These are phyloP conservation scores for Amblyopsis rosae DNA, from an alignment of 2,113 vertebrate genomes.

Conservation along the genomic window DNA sequence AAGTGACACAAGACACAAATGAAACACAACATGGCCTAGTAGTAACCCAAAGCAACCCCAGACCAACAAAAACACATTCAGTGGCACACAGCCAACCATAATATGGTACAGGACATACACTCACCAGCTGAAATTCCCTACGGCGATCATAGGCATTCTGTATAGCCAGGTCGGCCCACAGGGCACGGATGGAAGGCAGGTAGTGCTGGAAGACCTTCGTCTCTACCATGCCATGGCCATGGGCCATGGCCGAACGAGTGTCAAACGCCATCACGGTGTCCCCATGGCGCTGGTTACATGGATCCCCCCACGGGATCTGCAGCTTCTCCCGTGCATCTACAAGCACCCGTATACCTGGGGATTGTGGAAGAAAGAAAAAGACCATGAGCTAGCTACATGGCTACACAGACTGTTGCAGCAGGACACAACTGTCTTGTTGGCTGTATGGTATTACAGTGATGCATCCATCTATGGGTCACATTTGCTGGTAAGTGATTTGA, in stretches of 20 bases:
- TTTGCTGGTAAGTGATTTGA: too few relatives aligned
- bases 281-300: slow-evolving; percentile 84
- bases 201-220: slow-evolving; percentile 83
- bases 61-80: too few relatives aligned
- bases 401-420: too few relatives aligned
- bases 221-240: slow-evolving; percentile 87
- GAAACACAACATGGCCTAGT: too few relatives aligned
- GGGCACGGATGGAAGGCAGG: slow-evolving; percentile 82
- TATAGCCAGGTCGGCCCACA: slow-evolving; percentile 91
- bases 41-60: too few relatives aligned
- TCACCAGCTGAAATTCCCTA: slow-evolving; percentile 96
- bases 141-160: slow-evolving; percentile 94
- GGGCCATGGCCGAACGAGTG: slow-evolving; percentile 80
- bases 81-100: not conserved
- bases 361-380: not conserved
- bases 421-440: too few relatives aligned
- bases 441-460: too few relatives aligned
- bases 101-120: slow-evolving; percentile 36
- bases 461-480: too few relatives aligned
- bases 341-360: slow-evolving; percentile 89
- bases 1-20: too few relatives aligned
- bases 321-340: slow-evolving; percentile 95
- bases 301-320: slow-evolving; percentile 92
- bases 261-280: slow-evolving; percentile 94
- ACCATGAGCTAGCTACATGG: not conserved